Conservation (phyloP, 1,140 invertebrate species). For the Aphidius gifuensis region DNA sequence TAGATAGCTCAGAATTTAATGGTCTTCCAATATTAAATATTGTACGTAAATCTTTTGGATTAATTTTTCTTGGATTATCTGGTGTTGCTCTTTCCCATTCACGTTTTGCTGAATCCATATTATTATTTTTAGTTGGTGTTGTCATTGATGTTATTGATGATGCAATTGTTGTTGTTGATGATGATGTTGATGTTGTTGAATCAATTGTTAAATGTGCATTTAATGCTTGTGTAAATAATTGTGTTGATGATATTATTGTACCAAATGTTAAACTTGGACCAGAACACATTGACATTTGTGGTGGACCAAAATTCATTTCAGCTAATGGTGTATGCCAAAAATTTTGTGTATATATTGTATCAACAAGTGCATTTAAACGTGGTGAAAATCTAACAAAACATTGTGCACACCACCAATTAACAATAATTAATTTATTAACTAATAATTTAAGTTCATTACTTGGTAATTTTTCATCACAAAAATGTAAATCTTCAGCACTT, state of each 20-base stretch:
- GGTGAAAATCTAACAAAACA: constrained; percentile 51
- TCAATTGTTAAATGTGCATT: constrained; percentile 32
- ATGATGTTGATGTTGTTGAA: constrained; percentile 14
- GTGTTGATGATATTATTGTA: constrained; percentile 52
- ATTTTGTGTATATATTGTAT: constrained; percentile 50
- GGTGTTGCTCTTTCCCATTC: constrained; percentile 49
- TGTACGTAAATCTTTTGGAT: constrained; percentile 44
- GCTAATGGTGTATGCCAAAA: constrained; percentile 53
- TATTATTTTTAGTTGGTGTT: constrained; percentile 30
- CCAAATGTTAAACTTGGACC: constrained; percentile 50
- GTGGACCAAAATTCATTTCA: constrained; percentile 52
- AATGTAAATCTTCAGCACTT: constrained; percentile 50
- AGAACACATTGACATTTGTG: constrained; percentile 51
- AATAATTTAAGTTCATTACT: constrained; percentile 46
- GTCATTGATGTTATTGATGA: constrained; percentile 11
- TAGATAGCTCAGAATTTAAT: constrained; percentile 36
- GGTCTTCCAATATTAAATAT: constrained; percentile 35
- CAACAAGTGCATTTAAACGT: constrained; percentile 45
- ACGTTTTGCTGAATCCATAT: constrained; percentile 45
- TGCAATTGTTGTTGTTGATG: constrained; percentile 11
- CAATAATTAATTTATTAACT: constrained; percentile 51
- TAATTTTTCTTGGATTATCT: constrained; percentile 43
- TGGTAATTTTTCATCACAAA: constrained; percentile 47
- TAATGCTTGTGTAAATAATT: constrained; percentile 52
- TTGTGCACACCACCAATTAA: constrained; percentile 49